A percentile compares a stretch with the other conserved stretches of the same genome.
Evolutionary conservation across 2,797 vertebrate species (phyloP).

Genomic region (Paramormyrops hopkinsi): DNA sequence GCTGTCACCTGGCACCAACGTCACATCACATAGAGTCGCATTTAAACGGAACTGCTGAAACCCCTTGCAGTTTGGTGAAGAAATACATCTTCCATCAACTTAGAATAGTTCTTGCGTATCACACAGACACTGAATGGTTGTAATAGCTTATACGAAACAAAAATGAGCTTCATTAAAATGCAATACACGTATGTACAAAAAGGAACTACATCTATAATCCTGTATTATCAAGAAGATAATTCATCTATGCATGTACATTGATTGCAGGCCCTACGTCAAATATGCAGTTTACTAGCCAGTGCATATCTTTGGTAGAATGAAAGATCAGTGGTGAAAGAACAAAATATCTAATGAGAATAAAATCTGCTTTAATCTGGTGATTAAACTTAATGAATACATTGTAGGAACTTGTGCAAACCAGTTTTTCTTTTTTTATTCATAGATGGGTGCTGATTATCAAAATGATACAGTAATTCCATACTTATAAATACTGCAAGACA

Average conservation of each 20-base stretch:
- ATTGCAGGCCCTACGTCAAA: background rate
- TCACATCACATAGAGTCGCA: constrained; percentile 64
- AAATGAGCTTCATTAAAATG: background rate
- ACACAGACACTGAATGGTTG: background rate
- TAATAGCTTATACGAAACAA: background rate
- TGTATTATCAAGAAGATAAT: background rate
- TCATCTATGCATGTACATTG: background rate
- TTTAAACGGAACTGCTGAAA: constrained; percentile 57
- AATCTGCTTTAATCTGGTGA: background rate
- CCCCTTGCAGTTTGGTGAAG: constrained; percentile 46
- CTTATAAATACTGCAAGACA: background rate
- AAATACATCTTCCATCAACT: background rate
- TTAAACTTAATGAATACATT: background rate
- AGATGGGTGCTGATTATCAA: background rate
- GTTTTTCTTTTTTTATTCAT: background rate
- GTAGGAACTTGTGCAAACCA: background rate
- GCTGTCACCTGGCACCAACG: constrained; percentile 65
- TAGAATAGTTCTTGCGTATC: background rate
- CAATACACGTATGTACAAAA: background rate
- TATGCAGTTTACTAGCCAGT: background rate
- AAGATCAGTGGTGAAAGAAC: background rate
- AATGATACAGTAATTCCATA: background rate
- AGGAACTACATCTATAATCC: background rate
- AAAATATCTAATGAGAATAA: background rate
- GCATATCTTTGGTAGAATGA: background rate